Percentiles rank a stretch among this genome's conserved stretches.
Conservation (phyloP, 2,888 invertebrate genomes). For the Cryptocheilus praepositus region DNA sequence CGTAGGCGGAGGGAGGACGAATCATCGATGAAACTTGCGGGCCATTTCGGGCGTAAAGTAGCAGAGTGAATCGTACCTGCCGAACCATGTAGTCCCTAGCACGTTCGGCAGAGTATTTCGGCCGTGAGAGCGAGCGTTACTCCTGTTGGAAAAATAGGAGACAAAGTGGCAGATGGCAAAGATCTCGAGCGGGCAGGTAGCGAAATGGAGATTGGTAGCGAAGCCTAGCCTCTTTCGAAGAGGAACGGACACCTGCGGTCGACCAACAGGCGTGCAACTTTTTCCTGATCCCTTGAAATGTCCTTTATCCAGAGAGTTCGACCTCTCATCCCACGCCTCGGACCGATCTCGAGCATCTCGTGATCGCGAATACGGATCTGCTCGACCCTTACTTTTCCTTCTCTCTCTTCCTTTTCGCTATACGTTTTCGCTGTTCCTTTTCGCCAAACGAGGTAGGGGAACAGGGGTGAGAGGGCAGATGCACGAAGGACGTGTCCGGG, state of each 20-base stretch:
- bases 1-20: too few species aligned
- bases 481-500: too few species aligned
- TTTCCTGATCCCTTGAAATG: neutral
- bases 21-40: too few species aligned
- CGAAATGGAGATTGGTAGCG: slow-evolving; percentile 35
- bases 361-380: slow-evolving; percentile 25
- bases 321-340: too few species aligned
- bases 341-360: slow-evolving; percentile 19
- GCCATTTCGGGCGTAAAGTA: too few species aligned
- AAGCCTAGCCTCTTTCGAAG: slow-evolving; percentile 1
- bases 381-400: slow-evolving; percentile 18
- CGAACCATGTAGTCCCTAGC: too few species aligned
- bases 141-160: slow-evolving; percentile 7
- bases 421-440: neutral
- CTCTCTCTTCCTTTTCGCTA: slow-evolving; percentile 14
- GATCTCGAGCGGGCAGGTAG: slow-evolving; percentile 50
- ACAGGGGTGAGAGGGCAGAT: too few species aligned
- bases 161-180: slow-evolving; percentile 54
- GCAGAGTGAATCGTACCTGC: too few species aligned
- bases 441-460: too few species aligned
- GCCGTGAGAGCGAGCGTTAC: neutral
- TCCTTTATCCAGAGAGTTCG: too few species aligned
- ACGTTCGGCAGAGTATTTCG: neutral
- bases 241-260: slow-evolving; percentile 29
- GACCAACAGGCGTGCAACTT: neutral